Conservation (phyloP, 2,113 vertebrate species). For the Erinaceus europaeus region DNA sequence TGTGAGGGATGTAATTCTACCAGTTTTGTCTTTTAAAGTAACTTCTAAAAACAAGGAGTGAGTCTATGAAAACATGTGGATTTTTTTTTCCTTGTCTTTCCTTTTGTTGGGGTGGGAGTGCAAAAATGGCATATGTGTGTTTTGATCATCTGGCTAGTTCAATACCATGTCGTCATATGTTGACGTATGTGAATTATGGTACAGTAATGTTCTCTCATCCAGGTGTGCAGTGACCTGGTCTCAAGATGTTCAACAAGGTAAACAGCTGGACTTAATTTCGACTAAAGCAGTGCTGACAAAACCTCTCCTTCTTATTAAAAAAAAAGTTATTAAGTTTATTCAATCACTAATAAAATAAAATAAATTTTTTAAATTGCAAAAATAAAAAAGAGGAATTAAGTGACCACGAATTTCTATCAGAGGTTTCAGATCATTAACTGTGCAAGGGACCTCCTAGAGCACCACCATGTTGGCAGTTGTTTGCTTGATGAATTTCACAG, state of each 20-base stretch:
- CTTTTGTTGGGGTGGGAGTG: neutral
- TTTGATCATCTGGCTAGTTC: neutral
- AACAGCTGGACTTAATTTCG: neutral
- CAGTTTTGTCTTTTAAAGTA: constrained; percentile 24
- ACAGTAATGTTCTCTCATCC: neutral
- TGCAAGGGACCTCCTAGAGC: neutral
- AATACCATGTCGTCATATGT: neutral
- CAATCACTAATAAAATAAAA: neutral
- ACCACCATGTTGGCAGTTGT: neutral
- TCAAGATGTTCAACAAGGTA: neutral
- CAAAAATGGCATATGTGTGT: neutral
- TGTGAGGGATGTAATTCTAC: neutral
- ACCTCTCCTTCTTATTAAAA: neutral
- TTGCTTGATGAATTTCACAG: neutral
- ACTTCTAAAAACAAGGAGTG: constrained; percentile 10
- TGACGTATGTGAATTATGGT: neutral
- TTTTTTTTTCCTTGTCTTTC: neutral
- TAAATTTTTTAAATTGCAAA: neutral
- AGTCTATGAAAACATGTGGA: too few relatives aligned
- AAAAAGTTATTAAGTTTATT: neutral
- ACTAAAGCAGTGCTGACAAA: neutral
- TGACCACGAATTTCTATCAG: constrained; percentile 17
- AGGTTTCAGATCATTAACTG: constrained; percentile 25
- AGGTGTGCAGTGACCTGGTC: neutral
- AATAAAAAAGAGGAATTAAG: neutral